These are phyloP conservation scores for Exaiptasia diaphana DNA, from an alignment of 64 coral and sea anemone genomes.

Conservation along the genomic window DNA sequence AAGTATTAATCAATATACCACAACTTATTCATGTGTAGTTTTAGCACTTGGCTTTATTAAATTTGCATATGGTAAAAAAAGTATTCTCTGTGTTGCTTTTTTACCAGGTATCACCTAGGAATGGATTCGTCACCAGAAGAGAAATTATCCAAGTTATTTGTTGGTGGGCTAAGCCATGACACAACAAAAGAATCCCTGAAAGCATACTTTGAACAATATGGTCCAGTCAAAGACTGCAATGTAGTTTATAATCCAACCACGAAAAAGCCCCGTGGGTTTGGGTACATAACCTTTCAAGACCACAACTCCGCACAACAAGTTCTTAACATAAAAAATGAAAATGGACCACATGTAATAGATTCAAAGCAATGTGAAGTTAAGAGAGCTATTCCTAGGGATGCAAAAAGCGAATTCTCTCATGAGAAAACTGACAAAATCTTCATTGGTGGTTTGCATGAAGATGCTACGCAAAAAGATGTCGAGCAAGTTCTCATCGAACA, in stretches of 20 bases:
- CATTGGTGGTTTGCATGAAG: constrained; percentile 78
- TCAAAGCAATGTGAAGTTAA: constrained; percentile 91
- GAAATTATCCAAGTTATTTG: constrained; percentile 70
- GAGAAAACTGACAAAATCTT: constrained; percentile 89
- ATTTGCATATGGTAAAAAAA: no score
- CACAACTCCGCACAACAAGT: constrained; percentile 14
- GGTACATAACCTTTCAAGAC: constrained; percentile 84
- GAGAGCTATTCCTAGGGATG: constrained; percentile 83
- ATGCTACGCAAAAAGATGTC: constrained; percentile 50
- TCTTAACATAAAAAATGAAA: constrained; percentile 54
- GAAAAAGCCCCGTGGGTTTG: constrained; percentile 81
- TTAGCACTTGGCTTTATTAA: no score
- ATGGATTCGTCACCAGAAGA: not conserved
- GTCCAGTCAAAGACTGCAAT: constrained; percentile 66
- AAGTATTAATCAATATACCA: no score
- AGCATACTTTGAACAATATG: constrained; percentile 69
- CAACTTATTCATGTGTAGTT: no score
- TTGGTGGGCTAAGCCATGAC: constrained; percentile 67
- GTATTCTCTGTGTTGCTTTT: no score
- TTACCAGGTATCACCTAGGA: no score
- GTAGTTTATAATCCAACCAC: constrained; percentile 60
- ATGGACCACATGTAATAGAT: constrained; percentile 68
- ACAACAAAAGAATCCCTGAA: constrained; percentile 63
- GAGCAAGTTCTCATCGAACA: constrained; percentile 22
- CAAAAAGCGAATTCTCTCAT: constrained; percentile 35